Conservation (phyloP, 1,140 invertebrate genomes). For the Holotrichia oblita region DNA sequence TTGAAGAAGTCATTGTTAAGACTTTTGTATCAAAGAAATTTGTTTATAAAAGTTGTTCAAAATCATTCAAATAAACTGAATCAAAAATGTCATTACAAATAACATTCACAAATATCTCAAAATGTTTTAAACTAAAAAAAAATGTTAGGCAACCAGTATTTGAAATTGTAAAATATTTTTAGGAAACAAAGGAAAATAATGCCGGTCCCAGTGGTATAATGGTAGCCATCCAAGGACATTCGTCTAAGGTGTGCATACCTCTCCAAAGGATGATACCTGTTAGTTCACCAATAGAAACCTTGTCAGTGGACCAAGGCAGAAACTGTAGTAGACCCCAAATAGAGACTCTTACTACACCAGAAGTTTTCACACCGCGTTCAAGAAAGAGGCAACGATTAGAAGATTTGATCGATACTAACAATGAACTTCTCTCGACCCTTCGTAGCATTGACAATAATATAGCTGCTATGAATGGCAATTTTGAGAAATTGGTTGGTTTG, state of each 20-base stretch:
- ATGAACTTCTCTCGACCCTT: neutral
- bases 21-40: no score
- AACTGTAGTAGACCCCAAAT: neutral
- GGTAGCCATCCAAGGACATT: constrained; percentile 18
- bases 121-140: constrained; percentile 7
- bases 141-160: neutral
- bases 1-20: no score
- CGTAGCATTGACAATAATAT: neutral
- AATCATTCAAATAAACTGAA: no score
- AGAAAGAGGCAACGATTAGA: neutral
- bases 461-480: neutral
- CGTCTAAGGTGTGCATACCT: neutral
- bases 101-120: neutral
- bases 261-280: neutral
- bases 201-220: neutral
- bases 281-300: neutral
- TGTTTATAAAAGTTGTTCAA: no score
- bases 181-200: neutral
- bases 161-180: neutral
- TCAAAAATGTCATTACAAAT: neutral
- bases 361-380: neutral
- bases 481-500: neutral
- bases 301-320: neutral
- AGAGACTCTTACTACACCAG: neutral
- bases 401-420: neutral